Percentiles rank a stretch among this genome's conserved stretches.
phyloP scores from a whole-genome alignment of 2,797 vertebrate genomes.

The Scolopax bukidnonensis region DNA sequence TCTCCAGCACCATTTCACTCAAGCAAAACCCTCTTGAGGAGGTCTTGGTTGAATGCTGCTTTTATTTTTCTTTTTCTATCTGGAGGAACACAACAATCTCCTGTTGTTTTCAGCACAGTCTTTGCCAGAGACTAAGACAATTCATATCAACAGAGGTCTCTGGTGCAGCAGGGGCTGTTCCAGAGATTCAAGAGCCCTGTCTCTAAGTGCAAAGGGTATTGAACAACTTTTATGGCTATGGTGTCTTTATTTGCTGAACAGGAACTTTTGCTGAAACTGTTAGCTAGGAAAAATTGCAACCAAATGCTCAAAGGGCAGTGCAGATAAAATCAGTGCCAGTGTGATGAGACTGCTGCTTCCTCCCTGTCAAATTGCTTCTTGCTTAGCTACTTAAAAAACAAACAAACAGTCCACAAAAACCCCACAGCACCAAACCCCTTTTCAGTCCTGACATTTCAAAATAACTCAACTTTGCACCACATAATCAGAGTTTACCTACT shows the following conservation, averaged over 20 bases:
- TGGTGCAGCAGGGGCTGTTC: not conserved
- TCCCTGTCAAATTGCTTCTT: not conserved
- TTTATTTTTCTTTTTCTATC: slow-evolving; percentile 22
- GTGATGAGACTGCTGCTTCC: not conserved
- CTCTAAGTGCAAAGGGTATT: not conserved
- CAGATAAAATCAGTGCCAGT: not conserved
- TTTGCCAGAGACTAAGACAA: not conserved
- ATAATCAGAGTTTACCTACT: not conserved
- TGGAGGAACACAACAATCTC: not conserved
- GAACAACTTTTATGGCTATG: not conserved
- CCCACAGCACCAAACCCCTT: not conserved
- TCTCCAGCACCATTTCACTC: not conserved
- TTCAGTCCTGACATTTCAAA: not conserved
- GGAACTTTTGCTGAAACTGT: not conserved
- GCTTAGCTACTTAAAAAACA: not conserved
- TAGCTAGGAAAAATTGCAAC: not conserved
- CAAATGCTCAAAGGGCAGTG: not conserved
- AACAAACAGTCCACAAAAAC: not conserved
- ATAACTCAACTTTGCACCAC: not conserved
- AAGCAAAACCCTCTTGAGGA: not conserved
- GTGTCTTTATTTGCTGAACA: not conserved
- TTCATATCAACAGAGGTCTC: not conserved
- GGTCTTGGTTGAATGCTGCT: not conserved
- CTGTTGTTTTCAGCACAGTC: not conserved
- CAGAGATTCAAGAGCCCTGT: not conserved